Evolutionary conservation across 2,888 invertebrate species (phyloP).

Genomic region (Harmothoe impar): DNA sequence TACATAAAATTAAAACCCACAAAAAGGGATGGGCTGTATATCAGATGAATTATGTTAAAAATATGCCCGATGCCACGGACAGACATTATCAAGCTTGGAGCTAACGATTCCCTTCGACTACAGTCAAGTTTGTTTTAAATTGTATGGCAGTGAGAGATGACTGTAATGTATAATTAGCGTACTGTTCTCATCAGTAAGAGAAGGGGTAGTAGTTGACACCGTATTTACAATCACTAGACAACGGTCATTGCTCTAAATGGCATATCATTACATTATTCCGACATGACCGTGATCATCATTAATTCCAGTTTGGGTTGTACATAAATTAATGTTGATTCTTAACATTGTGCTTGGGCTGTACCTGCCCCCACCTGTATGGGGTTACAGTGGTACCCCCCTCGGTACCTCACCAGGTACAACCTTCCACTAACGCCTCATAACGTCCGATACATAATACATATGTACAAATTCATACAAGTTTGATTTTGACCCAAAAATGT

Average conservation of each 20-base stretch:
- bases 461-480: background rate
- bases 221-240: constrained; percentile 13
- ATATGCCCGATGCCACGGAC: too few species aligned
- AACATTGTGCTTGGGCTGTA: background rate
- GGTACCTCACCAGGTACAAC: background rate
- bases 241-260: background rate
- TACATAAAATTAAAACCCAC: too few species aligned
- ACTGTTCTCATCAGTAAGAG: background rate
- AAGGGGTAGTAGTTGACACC: background rate
- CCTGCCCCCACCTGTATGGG: background rate
- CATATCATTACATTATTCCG: background rate
- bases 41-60: too few species aligned
- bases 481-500: constrained; percentile 16
- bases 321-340: background rate
- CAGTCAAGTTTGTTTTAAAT: background rate
- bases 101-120: background rate
- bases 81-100: background rate
- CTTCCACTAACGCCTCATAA: background rate
- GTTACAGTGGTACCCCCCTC: too few species aligned
- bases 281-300: background rate
- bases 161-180: background rate
- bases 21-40: too few species aligned
- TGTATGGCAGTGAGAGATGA: background rate
- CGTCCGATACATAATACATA: background rate
- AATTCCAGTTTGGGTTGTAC: constrained; percentile 9